Conservation (phyloP, 2,113 vertebrate genomes). For the Panthera uncia region DNA sequence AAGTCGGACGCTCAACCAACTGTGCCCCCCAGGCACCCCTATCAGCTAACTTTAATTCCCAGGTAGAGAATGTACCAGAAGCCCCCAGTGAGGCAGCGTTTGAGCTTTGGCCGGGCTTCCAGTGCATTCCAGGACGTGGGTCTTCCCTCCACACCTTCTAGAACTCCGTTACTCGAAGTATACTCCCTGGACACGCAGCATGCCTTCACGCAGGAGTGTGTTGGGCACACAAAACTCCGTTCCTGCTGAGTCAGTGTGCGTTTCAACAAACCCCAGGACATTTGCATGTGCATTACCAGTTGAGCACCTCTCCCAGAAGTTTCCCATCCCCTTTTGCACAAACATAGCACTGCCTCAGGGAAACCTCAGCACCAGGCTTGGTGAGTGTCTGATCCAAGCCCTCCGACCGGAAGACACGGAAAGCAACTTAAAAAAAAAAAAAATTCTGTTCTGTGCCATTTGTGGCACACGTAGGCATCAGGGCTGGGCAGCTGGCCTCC, state of each 20-base stretch:
- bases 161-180: not conserved
- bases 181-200: not conserved
- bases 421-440: too few species aligned
- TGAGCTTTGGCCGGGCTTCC: too few species aligned
- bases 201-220: too few species aligned
- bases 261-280: not conserved
- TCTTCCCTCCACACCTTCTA: not conserved
- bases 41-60: too few species aligned
- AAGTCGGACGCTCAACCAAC: not conserved
- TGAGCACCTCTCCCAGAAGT: not conserved
- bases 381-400: not conserved
- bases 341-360: not conserved
- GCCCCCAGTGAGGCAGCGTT: rapidly evolving
- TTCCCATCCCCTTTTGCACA: not conserved
- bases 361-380: rapidly evolving
- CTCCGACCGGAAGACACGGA: not conserved
- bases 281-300: too few species aligned
- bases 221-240: not conserved
- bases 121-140: not conserved
- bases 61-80: not conserved
- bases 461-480: rapidly evolving
- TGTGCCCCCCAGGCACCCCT: not conserved
- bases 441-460: not conserved
- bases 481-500: not conserved
- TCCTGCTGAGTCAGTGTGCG: rapidly evolving